Evolutionary conservation across 1,140 invertebrate species (phyloP).

Genomic region (Gonatopus flavifemur): DNA sequence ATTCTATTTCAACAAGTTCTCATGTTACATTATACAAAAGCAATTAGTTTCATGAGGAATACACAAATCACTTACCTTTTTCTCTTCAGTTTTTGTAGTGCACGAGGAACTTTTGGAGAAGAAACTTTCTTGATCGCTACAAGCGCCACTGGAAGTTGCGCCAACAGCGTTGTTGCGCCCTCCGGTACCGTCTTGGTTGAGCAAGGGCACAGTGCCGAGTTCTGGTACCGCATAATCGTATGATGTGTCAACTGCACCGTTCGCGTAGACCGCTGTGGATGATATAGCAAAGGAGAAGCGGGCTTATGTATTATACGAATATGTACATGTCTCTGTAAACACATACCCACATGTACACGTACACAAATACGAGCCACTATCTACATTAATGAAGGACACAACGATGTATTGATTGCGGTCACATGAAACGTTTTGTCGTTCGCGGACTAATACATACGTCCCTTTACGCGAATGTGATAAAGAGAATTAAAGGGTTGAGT

Average conservation of each 20-base stretch:
- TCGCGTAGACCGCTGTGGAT: slow-evolving; percentile 53
- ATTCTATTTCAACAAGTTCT: no score
- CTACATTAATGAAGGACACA: slow-evolving; percentile 14
- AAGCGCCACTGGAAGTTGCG: slow-evolving; percentile 27
- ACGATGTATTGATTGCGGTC: slow-evolving; percentile 50
- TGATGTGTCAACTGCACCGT: slow-evolving; percentile 56
- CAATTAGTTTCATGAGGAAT: background rate
- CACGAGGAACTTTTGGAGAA: slow-evolving; percentile 55
- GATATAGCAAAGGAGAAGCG: slow-evolving; percentile 47
- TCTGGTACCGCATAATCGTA: slow-evolving; percentile 80
- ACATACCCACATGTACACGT: background rate
- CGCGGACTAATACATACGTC: no score
- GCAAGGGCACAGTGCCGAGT: slow-evolving; percentile 67
- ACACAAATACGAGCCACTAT: no score
- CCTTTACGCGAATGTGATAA: no score
- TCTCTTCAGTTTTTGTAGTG: slow-evolving; percentile 52
- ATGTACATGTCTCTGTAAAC: background rate
- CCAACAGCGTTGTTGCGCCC: slow-evolving; percentile 23
- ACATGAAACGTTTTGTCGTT: slow-evolving; percentile 39
- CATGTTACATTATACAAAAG: background rate
- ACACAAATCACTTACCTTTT: slow-evolving; percentile 47
- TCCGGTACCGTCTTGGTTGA: slow-evolving; percentile 51
- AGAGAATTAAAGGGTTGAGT: no score
- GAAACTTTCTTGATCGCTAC: slow-evolving; percentile 56
- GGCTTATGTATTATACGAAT: slow-evolving; percentile 4